Evolutionary conservation across 2,113 vertebrate genomes (phyloP), one percentile per base, ranked within the genome.

Genomic region (Tretioscincus oriximinensis): DNA sequence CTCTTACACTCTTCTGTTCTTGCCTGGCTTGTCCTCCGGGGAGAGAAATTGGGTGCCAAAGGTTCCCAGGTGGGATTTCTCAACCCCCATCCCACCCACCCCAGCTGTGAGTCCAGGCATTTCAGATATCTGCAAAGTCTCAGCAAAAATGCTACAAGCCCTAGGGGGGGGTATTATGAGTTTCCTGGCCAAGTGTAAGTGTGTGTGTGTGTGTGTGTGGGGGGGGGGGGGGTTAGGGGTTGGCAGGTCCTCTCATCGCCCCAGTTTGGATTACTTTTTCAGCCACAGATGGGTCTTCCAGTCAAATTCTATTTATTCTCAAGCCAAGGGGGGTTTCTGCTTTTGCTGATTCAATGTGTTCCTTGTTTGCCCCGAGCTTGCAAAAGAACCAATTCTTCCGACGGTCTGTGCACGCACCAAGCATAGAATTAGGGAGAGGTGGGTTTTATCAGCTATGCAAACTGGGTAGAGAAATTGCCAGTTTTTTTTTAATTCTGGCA

Each of bases 1-100:
- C n/a, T n/a, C n/a, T 41, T 41, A 41, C 35, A 41, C 35, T 41
- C 35, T 41, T 41, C n/a, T n/a, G n/a, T n/a, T 54, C 54, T 58
- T 58, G 54, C 4, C 35, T 41, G 0, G 0, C 67, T 85, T 16
- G 66, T 22, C 11, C 11, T 54, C 64, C 58, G 24, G 9, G 73
- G 24, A 41, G 22, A 41, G 41, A 24, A 7, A 1, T 9, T 10
- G 8, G n/a, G 60, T 2, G 4, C 65, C 18, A 16, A 2, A 6
- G 1, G 41, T 0, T 5, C 16, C 11, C 11, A 31, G 26, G 29
- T 58, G 35, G 31, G 2, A 9, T 5, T 6, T 58, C 29, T 4
- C 35, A 41, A 41, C 35, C 35, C 35, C 35, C 2, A n/a, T n/a
- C 35, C 35, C 35, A 41, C 35, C 35, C 35, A 41, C 9, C 74